Percentiles rank a stretch among this genome's conserved stretches.
These are phyloP conservation scores for Toxotes chatareus DNA, from an alignment of 2,113 vertebrate species.

Conservation along the genomic window DNA sequence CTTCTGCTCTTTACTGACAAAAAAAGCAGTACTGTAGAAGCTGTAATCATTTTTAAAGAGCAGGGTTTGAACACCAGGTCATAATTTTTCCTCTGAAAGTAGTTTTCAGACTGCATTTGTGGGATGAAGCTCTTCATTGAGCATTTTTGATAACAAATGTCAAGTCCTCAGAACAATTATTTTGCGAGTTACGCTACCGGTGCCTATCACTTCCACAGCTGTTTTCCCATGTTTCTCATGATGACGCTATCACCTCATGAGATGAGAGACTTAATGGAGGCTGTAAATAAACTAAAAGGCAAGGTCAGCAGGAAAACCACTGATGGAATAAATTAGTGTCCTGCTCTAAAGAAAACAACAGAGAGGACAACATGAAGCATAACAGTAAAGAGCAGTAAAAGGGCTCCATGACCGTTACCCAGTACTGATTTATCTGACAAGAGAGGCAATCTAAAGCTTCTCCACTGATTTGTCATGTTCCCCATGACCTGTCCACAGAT, in stretches of 20 bases:
- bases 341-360: constrained; percentile 59
- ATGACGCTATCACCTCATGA: constrained; percentile 46
- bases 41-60: constrained; percentile 64
- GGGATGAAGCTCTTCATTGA: constrained; percentile 22
- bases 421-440: constrained; percentile 78
- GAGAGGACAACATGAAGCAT: constrained; percentile 65
- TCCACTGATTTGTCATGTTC: constrained; percentile 78
- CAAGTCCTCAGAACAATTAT: constrained; percentile 35
- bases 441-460: constrained; percentile 74
- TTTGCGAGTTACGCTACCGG: constrained; percentile 35
- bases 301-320: constrained; percentile 70
- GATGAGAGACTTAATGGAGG: constrained; percentile 64
- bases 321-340: constrained; percentile 78
- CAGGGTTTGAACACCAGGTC: constrained; percentile 40
- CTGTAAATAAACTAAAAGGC: constrained; percentile 75
- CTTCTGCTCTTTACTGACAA: constrained; percentile 55
- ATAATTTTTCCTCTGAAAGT: constrained; percentile 40
- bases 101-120: constrained; percentile 26
- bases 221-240: constrained; percentile 39
- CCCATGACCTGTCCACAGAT: constrained; percentile 70
- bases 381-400: constrained; percentile 44
- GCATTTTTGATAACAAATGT: constrained; percentile 40
- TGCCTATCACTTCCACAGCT: constrained; percentile 37
- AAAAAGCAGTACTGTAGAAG: constrained; percentile 34
- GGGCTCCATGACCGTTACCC: constrained; percentile 32